Percentiles rank a stretch among this genome's conserved stretches.
Evolutionary conservation across 2,113 vertebrate genomes (phyloP).

Genomic region (Acanthochromis polyacanthus): DNA sequence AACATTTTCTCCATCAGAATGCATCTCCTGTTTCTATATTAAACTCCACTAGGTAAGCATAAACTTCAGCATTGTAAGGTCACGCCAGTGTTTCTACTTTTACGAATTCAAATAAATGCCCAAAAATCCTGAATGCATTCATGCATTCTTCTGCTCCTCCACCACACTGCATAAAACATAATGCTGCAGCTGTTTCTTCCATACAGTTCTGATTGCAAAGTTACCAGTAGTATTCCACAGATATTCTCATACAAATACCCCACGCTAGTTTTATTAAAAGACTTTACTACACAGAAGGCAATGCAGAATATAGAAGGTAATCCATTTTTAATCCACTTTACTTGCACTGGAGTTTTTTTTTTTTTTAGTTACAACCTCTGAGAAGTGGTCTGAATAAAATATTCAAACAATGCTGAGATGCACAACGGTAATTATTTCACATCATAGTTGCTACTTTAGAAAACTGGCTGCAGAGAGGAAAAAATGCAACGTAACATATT

Average conservation of each 20-base stretch:
- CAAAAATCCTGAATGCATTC: background rate
- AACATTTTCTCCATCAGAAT: conserved; percentile 81
- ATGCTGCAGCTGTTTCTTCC: background rate
- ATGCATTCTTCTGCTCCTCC: background rate
- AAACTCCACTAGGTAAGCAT: conserved; percentile 78
- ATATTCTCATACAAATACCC: background rate
- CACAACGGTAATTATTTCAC: background rate
- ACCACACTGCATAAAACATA: background rate
- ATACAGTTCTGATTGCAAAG: background rate
- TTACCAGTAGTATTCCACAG: background rate
- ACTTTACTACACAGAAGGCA: conserved; percentile 18
- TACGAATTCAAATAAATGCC: background rate
- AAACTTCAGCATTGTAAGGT: conserved; percentile 68
- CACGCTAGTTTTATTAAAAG: conserved; percentile 8
- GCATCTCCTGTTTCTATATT: conserved; percentile 84
- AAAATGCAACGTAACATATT: too few species aligned
- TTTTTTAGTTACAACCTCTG: conserved; percentile 42
- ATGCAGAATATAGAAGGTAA: conserved; percentile 54
- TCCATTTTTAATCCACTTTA: conserved; percentile 68
- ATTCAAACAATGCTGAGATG: conserved; percentile 16
- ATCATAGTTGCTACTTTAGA: background rate
- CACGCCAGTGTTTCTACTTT: conserved; percentile 27
- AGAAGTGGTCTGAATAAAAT: conserved; percentile 29
- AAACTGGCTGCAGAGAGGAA: too few species aligned
- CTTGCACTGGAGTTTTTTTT: conserved; percentile 43